Evolutionary conservation across 1,140 invertebrate genomes (phyloP).

Genomic region (Mamestra configurata): DNA sequence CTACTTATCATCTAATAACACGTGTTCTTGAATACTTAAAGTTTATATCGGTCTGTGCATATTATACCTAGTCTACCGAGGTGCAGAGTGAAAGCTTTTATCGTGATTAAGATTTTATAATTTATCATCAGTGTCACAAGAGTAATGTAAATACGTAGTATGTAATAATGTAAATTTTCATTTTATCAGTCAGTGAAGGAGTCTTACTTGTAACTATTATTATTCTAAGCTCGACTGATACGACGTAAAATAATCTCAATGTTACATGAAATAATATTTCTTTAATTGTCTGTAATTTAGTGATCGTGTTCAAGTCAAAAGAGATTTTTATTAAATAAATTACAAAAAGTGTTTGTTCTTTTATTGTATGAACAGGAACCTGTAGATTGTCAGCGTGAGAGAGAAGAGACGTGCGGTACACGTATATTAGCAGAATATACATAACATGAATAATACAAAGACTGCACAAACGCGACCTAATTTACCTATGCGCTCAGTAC

Average conservation of each 20-base stretch:
- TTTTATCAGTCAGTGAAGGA: slow-evolving; percentile 75
- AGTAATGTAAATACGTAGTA: slow-evolving; percentile 66
- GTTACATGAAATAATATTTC: slow-evolving; percentile 79
- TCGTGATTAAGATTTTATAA: slow-evolving; percentile 11
- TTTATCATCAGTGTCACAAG: slow-evolving; percentile 16
- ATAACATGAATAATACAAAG: slow-evolving; percentile 7
- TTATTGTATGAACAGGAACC: slow-evolving; percentile 48
- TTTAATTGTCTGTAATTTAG: slow-evolving; percentile 86
- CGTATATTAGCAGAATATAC: neutral
- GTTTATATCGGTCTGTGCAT: neutral
- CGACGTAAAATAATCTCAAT: slow-evolving; percentile 80
- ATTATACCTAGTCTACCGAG: neutral
- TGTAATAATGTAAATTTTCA: slow-evolving; percentile 69
- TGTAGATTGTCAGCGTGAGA: neutral
- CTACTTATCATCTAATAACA: neutral
- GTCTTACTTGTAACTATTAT: slow-evolving; percentile 74
- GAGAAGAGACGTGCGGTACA: neutral
- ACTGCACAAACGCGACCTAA: slow-evolving; percentile 58
- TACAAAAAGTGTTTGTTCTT: slow-evolving; percentile 66
- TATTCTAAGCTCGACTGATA: slow-evolving; percentile 80
- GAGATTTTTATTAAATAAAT: slow-evolving; percentile 87
- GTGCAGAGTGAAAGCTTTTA: slow-evolving; percentile 23
- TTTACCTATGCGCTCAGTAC: slow-evolving; percentile 56
- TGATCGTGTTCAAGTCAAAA: slow-evolving; percentile 88
- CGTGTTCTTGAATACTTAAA: neutral